Evolutionary conservation across 2,888 invertebrate genomes (phyloP).

Genomic region (Stictocephala bisonia): DNA sequence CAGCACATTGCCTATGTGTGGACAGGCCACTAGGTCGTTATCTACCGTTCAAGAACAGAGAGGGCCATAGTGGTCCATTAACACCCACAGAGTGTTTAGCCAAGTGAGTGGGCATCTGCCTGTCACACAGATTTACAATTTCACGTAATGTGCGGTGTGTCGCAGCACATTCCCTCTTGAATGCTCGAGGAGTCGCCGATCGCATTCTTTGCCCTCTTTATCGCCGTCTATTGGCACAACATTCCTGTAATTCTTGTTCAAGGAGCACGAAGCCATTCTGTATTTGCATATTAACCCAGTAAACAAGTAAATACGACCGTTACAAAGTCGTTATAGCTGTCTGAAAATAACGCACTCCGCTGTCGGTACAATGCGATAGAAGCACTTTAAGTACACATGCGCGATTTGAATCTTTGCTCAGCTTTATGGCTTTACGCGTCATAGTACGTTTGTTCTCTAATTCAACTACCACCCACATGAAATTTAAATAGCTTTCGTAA

Average conservation of each 20-base stretch:
- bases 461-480: too few relatives aligned
- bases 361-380: too few relatives aligned
- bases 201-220: conserved; percentile 34
- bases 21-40: too few relatives aligned
- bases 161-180: background rate
- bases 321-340: background rate
- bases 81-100: too few relatives aligned
- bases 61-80: too few relatives aligned
- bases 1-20: background rate
- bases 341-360: background rate
- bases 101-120: background rate
- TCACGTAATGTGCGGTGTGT: background rate
- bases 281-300: conserved; percentile 46
- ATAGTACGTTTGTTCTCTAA: too few relatives aligned
- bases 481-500: too few relatives aligned
- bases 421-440: too few relatives aligned
- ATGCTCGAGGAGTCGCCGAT: conserved; percentile 1
- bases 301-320: conserved; percentile 28
- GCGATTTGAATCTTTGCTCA: too few relatives aligned
- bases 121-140: background rate
- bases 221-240: conserved; percentile 41
- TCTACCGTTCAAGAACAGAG: too few relatives aligned
- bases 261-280: conserved; percentile 40
- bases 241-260: conserved; percentile 45
- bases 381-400: too few relatives aligned